These are phyloP conservation scores for Xerus rutilus DNA, from an alignment of 2,797 vertebrate genomes.

Conservation along the genomic window DNA sequence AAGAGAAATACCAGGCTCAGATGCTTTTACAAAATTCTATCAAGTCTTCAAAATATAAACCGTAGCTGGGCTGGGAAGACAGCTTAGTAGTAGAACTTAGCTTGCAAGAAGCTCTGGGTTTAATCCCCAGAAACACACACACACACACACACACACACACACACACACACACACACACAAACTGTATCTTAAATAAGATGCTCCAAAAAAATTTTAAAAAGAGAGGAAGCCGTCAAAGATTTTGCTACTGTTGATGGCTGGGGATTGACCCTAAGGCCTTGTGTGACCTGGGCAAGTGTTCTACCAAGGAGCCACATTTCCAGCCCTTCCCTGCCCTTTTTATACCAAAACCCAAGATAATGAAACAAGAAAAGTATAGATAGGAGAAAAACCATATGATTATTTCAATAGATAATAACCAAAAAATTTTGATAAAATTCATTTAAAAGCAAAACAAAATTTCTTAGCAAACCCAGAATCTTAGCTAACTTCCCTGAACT, in stretches of 20 bases:
- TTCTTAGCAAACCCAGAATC: background rate
- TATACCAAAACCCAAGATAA: background rate
- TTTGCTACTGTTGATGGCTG: background rate
- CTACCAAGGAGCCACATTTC: no score
- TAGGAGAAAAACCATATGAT: background rate
- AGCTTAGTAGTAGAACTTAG: background rate
- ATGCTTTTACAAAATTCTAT: background rate
- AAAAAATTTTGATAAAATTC: background rate
- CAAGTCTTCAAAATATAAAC: background rate
- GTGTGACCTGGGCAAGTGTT: background rate
- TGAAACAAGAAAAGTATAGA: background rate
- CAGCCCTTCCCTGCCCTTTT: background rate
- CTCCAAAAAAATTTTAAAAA: background rate
- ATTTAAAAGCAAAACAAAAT: conserved; percentile 20
- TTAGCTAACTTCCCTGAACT: background rate
- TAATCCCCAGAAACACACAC: no score
- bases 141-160: background rate
- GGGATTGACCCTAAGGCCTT: background rate
- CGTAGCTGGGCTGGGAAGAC: background rate
- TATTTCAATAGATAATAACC: background rate
- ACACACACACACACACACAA: background rate
- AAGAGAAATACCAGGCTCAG: background rate
- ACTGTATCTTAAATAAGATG: background rate
- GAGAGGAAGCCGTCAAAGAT: background rate
- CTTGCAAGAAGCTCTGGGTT: background rate